phyloP scores from a whole-genome alignment of 2,797 vertebrate species.

The Lemur catta region DNA sequence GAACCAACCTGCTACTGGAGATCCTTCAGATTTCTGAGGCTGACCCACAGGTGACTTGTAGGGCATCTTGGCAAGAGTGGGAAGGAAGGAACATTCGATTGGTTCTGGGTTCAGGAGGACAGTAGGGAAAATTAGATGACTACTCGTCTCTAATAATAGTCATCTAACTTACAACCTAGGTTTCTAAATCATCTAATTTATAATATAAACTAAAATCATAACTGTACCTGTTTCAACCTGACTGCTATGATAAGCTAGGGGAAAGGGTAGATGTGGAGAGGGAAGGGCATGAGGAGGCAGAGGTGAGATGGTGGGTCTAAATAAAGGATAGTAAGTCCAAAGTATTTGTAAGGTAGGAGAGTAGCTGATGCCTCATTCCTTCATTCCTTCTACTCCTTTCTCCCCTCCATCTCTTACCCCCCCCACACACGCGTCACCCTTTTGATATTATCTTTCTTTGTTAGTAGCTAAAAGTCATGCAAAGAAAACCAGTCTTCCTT shows the following conservation, averaged over 20 bases:
- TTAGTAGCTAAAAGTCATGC: background rate
- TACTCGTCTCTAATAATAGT: background rate
- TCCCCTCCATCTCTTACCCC: background rate
- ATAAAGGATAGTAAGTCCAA: background rate
- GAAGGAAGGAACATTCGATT: background rate
- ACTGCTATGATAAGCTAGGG: background rate
- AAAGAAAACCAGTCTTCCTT: conserved; percentile 14
- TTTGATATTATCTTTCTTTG: background rate
- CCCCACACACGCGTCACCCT: too few relatives aligned
- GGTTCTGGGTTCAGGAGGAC: background rate
- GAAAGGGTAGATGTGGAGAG: background rate
- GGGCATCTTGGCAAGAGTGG: background rate
- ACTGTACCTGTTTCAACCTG: background rate
- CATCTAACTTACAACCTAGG: background rate
- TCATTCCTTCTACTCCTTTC: background rate
- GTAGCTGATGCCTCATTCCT: background rate
- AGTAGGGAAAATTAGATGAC: background rate
- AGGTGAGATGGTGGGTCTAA: background rate
- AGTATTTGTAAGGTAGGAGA: background rate
- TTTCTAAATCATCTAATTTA: background rate
- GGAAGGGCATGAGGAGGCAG: background rate
- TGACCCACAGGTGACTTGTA: background rate
- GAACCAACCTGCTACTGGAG: background rate
- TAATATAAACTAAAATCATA: background rate
- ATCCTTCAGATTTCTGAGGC: background rate